phyloP scores from a whole-genome alignment of 1,140 invertebrate species.

The Triops longicaudatus region DNA sequence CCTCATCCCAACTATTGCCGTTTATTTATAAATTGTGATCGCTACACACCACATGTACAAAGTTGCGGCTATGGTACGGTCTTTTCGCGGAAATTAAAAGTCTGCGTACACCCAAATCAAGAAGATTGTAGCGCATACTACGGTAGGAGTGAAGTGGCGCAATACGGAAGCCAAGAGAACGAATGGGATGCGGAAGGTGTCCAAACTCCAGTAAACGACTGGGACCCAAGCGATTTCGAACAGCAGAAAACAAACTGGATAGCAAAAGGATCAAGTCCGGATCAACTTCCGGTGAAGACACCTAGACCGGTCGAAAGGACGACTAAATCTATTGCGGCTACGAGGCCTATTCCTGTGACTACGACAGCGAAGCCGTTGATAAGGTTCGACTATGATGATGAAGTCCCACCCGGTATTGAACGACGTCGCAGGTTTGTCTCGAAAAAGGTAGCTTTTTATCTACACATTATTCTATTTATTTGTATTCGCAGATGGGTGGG shows the following conservation, averaged over 20 bases:
- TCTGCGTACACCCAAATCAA: constrained; percentile 24
- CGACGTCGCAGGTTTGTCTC: background rate
- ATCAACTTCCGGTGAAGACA: background rate
- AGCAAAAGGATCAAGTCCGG: background rate
- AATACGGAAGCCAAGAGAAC: too few relatives aligned
- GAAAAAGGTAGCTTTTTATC: background rate
- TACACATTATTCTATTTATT: too few relatives aligned
- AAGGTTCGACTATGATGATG: background rate
- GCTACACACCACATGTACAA: constrained; percentile 49
- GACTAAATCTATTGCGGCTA: background rate
- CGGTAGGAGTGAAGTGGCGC: background rate
- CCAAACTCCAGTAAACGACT: background rate
- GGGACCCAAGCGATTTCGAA: background rate
- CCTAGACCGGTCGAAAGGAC: background rate
- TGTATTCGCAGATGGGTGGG: too few relatives aligned
- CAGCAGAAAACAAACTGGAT: background rate
- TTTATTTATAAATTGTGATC: constrained; percentile 59
- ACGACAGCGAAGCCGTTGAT: background rate
- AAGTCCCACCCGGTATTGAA: background rate
- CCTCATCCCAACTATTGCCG: constrained; percentile 53
- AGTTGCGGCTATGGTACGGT: constrained; percentile 55
- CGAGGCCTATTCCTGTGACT: background rate
- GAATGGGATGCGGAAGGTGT: too few relatives aligned
- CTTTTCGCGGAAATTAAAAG: constrained; percentile 37
- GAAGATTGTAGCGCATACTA: constrained; percentile 4